phyloP scores from a whole-genome alignment of 2,797 vertebrate species.

The Sebastes minor region DNA sequence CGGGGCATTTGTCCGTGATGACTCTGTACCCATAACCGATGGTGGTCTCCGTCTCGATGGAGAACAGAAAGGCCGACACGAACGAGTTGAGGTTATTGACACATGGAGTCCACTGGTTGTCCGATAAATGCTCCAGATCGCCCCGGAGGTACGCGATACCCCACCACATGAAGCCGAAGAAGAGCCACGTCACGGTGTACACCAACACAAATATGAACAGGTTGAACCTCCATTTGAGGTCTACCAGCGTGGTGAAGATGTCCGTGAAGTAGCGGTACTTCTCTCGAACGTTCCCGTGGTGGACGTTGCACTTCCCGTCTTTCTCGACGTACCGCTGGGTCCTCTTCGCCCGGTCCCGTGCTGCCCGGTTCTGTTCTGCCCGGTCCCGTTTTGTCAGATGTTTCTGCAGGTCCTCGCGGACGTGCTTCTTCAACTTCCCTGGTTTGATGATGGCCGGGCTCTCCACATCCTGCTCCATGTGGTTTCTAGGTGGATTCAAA shows the following conservation, averaged over 20 bases:
- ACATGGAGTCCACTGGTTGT: constrained; percentile 94
- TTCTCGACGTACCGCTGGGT: constrained; percentile 97
- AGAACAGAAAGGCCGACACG: constrained; percentile 98
- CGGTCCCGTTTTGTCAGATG: constrained; percentile 83
- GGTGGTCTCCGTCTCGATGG: constrained; percentile 98
- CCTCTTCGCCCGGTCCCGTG: constrained; percentile 73
- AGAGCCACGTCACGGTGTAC: constrained; percentile 98
- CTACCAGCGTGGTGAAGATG: constrained; percentile 98
- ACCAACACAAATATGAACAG: constrained; percentile 97
- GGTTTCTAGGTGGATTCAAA: constrained; percentile 86
- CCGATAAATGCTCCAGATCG: constrained; percentile 94
- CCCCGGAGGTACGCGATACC: constrained; percentile 95
- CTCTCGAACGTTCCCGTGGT: constrained; percentile 96
- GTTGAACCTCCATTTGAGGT: constrained; percentile 98
- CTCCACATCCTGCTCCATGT: constrained; percentile 99
- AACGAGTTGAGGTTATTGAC: constrained; percentile 98
- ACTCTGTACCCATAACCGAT: constrained; percentile 98
- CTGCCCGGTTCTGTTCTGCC: constrained; percentile 72
- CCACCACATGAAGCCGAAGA: constrained; percentile 99
- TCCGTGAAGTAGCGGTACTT: constrained; percentile 97
- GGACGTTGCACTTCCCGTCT: constrained; percentile 98
- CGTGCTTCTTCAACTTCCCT: constrained; percentile 92
- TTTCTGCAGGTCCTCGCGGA: constrained; percentile 88
- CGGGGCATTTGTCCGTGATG: constrained; percentile 98
- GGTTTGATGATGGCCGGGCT: constrained; percentile 90